phyloP scores from a whole-genome alignment of 64 coral and sea anemone genomes.

The Platygyra sinensis region DNA sequence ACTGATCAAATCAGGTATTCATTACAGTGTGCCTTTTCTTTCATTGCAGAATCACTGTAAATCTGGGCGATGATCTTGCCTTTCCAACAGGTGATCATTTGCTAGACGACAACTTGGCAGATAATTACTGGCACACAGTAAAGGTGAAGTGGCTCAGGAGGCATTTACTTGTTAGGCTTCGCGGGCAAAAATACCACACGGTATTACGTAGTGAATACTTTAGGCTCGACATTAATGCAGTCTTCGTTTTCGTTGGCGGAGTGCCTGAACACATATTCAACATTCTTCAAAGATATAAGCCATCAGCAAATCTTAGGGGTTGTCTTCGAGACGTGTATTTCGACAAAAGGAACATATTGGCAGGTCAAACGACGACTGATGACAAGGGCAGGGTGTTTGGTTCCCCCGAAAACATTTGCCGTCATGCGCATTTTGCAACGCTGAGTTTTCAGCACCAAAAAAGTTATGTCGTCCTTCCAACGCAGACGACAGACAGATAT shows the following conservation, averaged over 20 bases:
- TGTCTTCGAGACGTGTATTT: slow-evolving; percentile 27
- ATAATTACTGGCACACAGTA: not conserved
- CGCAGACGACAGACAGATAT: not conserved
- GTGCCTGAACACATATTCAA: not conserved
- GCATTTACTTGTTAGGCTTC: not conserved
- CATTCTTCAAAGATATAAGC: not conserved
- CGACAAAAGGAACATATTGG: not conserved
- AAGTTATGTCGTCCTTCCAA: not conserved
- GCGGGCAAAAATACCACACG: not conserved
- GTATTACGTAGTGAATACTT: not conserved
- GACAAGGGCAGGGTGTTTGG: not conserved
- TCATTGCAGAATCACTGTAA: not conserved
- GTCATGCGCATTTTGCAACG: not conserved
- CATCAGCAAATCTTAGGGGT: slow-evolving; percentile 11
- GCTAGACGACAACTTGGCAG: not conserved
- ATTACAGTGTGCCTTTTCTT: not conserved
- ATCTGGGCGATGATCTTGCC: not conserved
- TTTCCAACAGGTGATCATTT: not conserved
- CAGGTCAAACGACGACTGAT: not conserved
- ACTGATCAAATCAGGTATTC: not conserved
- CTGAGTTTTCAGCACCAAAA: not conserved
- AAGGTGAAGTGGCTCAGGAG: not conserved
- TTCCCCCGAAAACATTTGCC: not conserved
- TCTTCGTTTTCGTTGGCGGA: not conserved
- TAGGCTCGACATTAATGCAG: not conserved